phyloP scores from a whole-genome alignment of 2,113 vertebrate species.

The Mystacornis crossleyi region DNA sequence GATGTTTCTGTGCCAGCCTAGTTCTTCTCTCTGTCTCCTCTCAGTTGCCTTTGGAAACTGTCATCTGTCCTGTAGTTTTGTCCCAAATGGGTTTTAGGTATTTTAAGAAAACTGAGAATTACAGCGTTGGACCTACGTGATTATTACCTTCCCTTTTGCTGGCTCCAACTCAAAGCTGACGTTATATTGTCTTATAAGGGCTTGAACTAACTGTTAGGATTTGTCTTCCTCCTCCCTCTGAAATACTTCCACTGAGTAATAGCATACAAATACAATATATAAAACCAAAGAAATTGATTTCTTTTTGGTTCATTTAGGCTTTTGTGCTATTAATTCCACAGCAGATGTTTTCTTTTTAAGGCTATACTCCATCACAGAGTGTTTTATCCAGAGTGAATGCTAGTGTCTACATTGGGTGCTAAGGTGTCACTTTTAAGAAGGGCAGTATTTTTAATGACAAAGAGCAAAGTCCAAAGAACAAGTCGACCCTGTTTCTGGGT shows the following conservation, averaged over 20 bases:
- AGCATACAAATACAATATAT: neutral
- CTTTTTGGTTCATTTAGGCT: neutral
- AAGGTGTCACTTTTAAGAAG: neutral
- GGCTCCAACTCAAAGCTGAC: neutral
- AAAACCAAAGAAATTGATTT: neutral
- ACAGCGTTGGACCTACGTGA: neutral
- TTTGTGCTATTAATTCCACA: conserved; percentile 31
- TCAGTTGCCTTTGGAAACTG: neutral
- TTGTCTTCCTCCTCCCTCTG: neutral
- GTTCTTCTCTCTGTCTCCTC: neutral
- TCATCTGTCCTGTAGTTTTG: neutral
- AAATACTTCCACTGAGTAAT: neutral
- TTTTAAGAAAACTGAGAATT: conserved; percentile 47
- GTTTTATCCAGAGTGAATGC: neutral
- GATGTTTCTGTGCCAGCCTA: neutral
- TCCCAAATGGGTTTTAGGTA: neutral
- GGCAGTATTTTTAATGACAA: neutral
- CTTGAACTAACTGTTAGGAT: neutral
- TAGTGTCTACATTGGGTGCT: neutral
- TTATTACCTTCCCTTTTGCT: neutral
- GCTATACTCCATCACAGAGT: neutral
- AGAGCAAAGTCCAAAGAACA: neutral
- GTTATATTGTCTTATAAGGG: neutral
- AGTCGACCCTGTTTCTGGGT: neutral
- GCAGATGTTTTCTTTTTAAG: conserved; percentile 38